Evolutionary conservation across 2,113 vertebrate genomes (phyloP), one percentile per base, ranked within the genome.

Genomic region (Ptychochromis oligacanthus): DNA sequence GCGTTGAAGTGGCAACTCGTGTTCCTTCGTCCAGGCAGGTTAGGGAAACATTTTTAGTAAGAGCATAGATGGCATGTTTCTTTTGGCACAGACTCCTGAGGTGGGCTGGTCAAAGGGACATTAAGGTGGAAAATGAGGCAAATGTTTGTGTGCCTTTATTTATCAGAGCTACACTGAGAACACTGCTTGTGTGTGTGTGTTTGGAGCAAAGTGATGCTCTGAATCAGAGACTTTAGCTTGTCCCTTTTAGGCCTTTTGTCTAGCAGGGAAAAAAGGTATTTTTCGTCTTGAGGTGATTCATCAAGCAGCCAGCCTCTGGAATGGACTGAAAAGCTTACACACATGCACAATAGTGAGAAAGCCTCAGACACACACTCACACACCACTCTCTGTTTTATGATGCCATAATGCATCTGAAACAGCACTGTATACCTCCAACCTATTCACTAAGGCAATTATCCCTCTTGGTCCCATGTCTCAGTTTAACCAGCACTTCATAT

Each of bases 241-340:
- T 90, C 82, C 70, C 80, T 78, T n/a, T 83, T 3, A 52, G 87
- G 80, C 76, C 80, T 22, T 84, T 86, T 81, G 80, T 92, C 83
- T 90, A 80, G 76, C 67, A 58, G 81, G 72, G 43, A 58, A 79
- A 83, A 85, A 85, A 80, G 24, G 58, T 83, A 14, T 80, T 88
- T 86, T 82, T 89, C 82, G 76, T 91, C 80, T 70, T 72, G 77
- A 75, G 57, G 75, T 91, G 87, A 93, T 89, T 88, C 82, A 90
- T 90, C 81, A 89, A 52, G 43, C 60, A 72, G 36, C 15, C 83
- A 15, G 81, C 76, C n/a, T 84, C 60, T 61, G 52, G 79, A 78
- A 59, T 31, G 57, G 46, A 74, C 70, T 80, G 1, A 83, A 75
- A 75, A 31, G 4, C 79, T 28, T 60, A 58, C 40, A 78, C 54